phyloP scores from a whole-genome alignment of 2,888 invertebrate species.

The Mythimna albipuncta region DNA sequence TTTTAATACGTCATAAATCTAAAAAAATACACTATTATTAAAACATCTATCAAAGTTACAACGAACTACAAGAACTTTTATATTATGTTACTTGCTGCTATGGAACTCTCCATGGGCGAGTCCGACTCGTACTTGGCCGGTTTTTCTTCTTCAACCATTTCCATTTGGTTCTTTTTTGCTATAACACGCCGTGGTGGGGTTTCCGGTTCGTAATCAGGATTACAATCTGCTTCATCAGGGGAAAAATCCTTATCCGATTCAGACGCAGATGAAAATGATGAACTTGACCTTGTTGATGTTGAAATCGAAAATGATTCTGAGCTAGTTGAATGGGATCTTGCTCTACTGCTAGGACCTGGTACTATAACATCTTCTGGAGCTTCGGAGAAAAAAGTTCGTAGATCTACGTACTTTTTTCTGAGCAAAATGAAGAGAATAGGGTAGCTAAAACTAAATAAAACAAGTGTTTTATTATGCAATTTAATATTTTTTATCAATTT shows the following conservation, averaged over 20 bases:
- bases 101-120: too few species aligned
- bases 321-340: slow-evolving; percentile 42
- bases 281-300: slow-evolving; percentile 33
- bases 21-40: too few species aligned
- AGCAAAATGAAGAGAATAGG: too few species aligned
- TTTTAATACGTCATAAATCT: too few species aligned
- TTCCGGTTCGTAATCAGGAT: slow-evolving; percentile 37
- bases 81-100: too few species aligned
- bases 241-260: slow-evolving; percentile 42
- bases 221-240: slow-evolving; percentile 35
- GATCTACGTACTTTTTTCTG: too few species aligned
- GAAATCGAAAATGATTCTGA: slow-evolving; percentile 40
- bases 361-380: slow-evolving; percentile 18
- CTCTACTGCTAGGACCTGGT: slow-evolving; percentile 42
- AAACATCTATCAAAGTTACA: too few species aligned
- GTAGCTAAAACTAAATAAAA: too few species aligned
- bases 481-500: too few species aligned
- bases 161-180: slow-evolving; percentile 38
- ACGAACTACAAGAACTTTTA: too few species aligned
- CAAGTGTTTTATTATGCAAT: too few species aligned
- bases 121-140: too few species aligned
- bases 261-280: slow-evolving; percentile 42
- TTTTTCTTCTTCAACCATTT: slow-evolving; percentile 55
- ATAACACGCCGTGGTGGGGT: slow-evolving; percentile 41
- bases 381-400: neutral